A percentile compares a stretch with the other conserved stretches of the same genome.
Evolutionary conservation across 1,140 invertebrate species (phyloP).

Genomic region (Pollicipes pollicipes): DNA sequence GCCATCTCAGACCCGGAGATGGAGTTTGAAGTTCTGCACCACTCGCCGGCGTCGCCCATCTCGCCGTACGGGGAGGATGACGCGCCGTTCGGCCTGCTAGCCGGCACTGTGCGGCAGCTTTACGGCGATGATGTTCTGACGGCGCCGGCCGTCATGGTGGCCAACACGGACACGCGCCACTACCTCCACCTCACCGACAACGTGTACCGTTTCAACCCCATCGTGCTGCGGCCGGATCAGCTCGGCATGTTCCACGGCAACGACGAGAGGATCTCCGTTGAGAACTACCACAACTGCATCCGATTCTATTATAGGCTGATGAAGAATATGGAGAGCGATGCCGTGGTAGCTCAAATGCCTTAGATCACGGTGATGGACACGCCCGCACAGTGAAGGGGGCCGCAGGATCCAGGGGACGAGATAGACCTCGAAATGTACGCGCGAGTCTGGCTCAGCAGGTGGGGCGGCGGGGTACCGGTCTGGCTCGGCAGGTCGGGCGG

Average conservation of each 20-base stretch:
- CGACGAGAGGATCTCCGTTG: conserved; percentile 34
- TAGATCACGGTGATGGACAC: not conserved
- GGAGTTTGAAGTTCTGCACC: conserved; percentile 23
- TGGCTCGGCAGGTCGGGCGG: too few relatives aligned
- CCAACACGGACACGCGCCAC: conserved; percentile 36
- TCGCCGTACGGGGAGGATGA: conserved; percentile 29
- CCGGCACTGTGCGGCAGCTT: conserved; percentile 30
- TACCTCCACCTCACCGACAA: conserved; percentile 31
- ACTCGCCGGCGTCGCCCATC: conserved; percentile 28
- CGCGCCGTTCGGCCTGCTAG: conserved; percentile 32
- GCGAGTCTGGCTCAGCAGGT: too few relatives aligned
- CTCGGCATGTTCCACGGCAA: conserved; percentile 32
- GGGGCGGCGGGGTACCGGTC: too few relatives aligned
- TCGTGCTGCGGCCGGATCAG: conserved; percentile 28
- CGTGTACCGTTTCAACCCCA: conserved; percentile 36
- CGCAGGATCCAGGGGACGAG: too few relatives aligned
- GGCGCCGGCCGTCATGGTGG: conserved; percentile 32
- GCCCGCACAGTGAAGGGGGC: too few relatives aligned
- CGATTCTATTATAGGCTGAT: not conserved
- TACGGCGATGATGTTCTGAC: conserved; percentile 28
- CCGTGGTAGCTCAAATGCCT: not conserved
- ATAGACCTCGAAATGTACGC: too few relatives aligned
- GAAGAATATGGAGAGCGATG: not conserved
- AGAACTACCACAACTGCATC: not conserved
- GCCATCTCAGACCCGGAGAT: conserved; percentile 32